Percentiles rank a stretch among this genome's conserved stretches.
Evolutionary conservation across 53 echinoderm and acorn worm genomes (phyloP).

Genomic region (Crossaster papposus): DNA sequence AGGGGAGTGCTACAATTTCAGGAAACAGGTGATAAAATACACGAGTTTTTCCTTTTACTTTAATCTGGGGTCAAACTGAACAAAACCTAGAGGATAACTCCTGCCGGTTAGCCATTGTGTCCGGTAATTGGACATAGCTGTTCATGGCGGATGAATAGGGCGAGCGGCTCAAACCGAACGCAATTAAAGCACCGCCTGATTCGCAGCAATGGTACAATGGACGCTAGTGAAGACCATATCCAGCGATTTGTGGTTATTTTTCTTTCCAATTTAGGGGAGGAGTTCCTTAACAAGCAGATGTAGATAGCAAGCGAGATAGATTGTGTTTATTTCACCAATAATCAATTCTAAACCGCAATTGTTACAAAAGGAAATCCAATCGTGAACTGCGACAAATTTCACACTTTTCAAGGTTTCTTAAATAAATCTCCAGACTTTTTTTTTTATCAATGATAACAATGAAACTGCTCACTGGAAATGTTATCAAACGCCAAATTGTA

Average conservation of each 20-base stretch:
- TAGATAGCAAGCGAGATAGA: not conserved
- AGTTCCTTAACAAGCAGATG: not conserved
- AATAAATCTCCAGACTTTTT: conserved; percentile 7
- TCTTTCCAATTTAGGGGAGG: not conserved
- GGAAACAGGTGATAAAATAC: not conserved
- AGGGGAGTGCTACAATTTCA: too few species aligned
- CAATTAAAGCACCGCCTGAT: conserved; percentile 19
- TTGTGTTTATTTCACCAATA: not conserved
- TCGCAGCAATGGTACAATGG: conserved; percentile 3
- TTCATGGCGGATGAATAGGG: conserved; percentile 21
- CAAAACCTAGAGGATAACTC: conserved; percentile 33
- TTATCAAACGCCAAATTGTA: conserved; percentile 1
- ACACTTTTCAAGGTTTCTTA: conserved; percentile 31
- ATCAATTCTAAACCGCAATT: not conserved
- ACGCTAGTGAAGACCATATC: not conserved
- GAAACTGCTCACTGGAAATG: not conserved
- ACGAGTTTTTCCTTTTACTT: not conserved
- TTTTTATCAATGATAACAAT: not conserved
- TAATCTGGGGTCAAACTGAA: conserved; percentile 39
- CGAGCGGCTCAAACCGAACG: not conserved
- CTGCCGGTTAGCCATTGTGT: conserved; percentile 17
- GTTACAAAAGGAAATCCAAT: not conserved
- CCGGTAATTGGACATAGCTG: conserved; percentile 47
- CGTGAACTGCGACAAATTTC: not conserved
- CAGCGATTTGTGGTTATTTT: not conserved